These are phyloP conservation scores for Anthopleura sola DNA, from an alignment of 64 coral and sea anemone species.

Conservation along the genomic window DNA sequence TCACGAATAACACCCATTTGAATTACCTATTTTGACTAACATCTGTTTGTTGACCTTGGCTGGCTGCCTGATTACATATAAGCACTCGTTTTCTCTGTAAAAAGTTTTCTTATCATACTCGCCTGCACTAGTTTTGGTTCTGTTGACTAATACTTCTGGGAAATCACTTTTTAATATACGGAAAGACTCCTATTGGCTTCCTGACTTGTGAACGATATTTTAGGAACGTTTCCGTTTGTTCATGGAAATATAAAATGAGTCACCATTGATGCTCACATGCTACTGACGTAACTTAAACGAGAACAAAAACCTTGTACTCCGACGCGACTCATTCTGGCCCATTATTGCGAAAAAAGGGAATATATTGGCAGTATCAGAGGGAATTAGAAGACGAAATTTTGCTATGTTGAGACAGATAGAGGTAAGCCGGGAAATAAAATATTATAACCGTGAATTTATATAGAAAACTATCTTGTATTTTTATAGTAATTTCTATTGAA, in stretches of 20 bases:
- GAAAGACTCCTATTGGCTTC: background rate
- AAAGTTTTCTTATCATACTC: background rate
- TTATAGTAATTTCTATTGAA: too few relatives aligned
- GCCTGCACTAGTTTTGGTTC: background rate
- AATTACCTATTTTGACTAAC: background rate
- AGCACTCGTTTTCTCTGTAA: background rate
- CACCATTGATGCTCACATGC: background rate
- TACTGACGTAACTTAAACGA: background rate
- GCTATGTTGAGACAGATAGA: background rate
- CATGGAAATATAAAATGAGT: background rate
- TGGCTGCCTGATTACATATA: background rate
- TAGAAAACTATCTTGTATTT: too few relatives aligned
- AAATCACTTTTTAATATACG: background rate
- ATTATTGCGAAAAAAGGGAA: background rate
- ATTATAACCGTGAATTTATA: too few relatives aligned
- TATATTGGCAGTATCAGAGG: background rate
- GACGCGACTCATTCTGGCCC: background rate
- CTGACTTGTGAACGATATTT: background rate
- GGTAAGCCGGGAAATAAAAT: too few relatives aligned
- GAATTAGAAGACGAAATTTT: background rate
- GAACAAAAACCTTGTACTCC: background rate
- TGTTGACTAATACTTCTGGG: background rate
- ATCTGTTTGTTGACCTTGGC: background rate
- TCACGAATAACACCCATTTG: background rate
- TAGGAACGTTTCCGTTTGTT: background rate